Evolutionary conservation across 2,888 invertebrate genomes (phyloP).

Genomic region (Chironomus tentans): DNA sequence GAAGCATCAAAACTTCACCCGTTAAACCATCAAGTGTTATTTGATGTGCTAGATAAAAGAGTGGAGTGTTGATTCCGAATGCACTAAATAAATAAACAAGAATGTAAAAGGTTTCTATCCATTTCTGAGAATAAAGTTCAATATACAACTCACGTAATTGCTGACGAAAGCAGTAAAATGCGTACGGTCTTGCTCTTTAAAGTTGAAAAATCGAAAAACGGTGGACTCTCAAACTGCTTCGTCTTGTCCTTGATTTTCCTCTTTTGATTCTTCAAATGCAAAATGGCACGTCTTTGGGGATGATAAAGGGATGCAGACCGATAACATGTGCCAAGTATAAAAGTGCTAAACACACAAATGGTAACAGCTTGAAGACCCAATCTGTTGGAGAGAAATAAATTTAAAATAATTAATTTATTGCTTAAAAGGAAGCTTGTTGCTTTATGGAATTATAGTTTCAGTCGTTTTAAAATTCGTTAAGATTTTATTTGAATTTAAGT

Average conservation of each 20-base stretch:
- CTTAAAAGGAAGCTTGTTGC: no score
- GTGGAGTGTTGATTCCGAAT: constrained; percentile 77
- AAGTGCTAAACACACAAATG: constrained; percentile 72
- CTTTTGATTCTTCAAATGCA: constrained; percentile 83
- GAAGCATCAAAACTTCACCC: constrained; percentile 54
- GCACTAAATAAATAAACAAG: constrained; percentile 42
- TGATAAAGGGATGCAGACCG: constrained; percentile 82
- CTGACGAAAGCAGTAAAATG: constrained; percentile 70
- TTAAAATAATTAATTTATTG: background rate
- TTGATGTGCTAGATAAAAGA: constrained; percentile 72
- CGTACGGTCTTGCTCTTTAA: constrained; percentile 76
- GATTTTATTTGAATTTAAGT: no score
- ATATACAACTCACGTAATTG: constrained; percentile 45
- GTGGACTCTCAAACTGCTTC: constrained; percentile 65
- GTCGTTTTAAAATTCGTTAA: no score
- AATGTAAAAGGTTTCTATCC: background rate
- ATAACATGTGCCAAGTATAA: constrained; percentile 78
- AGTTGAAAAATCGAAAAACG: constrained; percentile 80
- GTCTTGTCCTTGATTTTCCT: constrained; percentile 72
- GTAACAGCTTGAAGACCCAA: constrained; percentile 76
- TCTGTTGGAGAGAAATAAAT: constrained; percentile 45
- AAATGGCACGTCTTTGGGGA: constrained; percentile 74
- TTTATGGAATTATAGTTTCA: no score
- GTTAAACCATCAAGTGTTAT: constrained; percentile 66
- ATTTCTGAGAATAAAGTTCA: background rate